Base-by-base conservation (phyloP, 2,113 vertebrate species). In the Triplophysa siluroides region DNA sequence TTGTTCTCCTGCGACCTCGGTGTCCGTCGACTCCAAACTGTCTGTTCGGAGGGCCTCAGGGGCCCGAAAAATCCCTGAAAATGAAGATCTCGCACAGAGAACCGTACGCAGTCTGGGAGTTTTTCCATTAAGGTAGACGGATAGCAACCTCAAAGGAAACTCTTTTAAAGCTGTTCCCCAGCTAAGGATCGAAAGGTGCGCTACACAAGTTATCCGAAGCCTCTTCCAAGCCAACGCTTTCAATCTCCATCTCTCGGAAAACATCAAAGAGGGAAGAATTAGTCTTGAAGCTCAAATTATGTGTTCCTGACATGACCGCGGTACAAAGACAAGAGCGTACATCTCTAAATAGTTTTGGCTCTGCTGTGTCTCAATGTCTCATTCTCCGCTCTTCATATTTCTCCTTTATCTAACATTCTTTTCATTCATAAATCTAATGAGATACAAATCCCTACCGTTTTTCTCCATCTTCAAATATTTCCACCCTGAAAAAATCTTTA, bases 1-100 rank as follows among this genome's bases (percentile, higher is more conserved):
- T 84, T 84, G 66, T 84, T 82, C 26, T 82, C 50, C 45, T 13
- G 19, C 26, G 65, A 81, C 76, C 83, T 78, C 70, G 19, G 58
- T 43, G 16, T 82, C 52, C 13, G 24, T 23, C 1, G 72, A 79
- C 74, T 79, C 76, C 80, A 81, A 47, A 1, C 38, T 43, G 80
- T 79, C 83, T 82, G 76, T 38, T 45, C 23, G 1, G 14, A 43
- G 21, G 8, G 4, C 64, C 18, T 21, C 16, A 8, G 41, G 65
- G 38, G 50, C 18, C 56, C 41, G 9, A 10, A 60, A 56, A 78
- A 58, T 16, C 18, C 23, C 13, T 23, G 21, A 70, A 78, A 60
- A 65, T 52, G 2, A 74, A 78, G 79, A 69, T 64, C 13, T 52
- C 9, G 0, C 54, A 58, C 54, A 13, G 38, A 45, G 43, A 12